Evolutionary conservation across 2,113 vertebrate species (phyloP), one percentile per base, ranked within the genome.

Genomic region (Aleadryas rufinucha): DNA sequence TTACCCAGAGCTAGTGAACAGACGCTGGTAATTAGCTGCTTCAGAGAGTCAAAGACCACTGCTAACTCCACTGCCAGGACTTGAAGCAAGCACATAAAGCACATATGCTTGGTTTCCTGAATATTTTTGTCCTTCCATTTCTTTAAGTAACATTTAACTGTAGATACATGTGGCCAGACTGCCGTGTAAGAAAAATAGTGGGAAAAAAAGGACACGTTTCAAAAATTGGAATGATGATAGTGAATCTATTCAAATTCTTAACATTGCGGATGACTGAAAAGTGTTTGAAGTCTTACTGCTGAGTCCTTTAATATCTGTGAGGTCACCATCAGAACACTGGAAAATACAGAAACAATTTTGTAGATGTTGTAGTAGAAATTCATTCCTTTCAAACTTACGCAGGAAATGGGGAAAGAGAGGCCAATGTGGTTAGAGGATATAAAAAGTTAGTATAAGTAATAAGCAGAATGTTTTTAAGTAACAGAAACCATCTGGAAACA

Each of bases 1-100:
- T 7, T 60, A 47, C 0, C 0, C 0, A 0, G 56, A 44, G 15
- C 22, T 47, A 24, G 17, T 31, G 50, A 77, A 31, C 10, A 74
- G 49, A 45, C 11, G 20, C 24, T 47, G 13, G 12, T 23, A 79
- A 82, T 44, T 27, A 60, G 26, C 18, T 80, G 37, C 11, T 30
- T 16, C 6, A 44, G 41, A 42, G 14, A 27, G 15, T 28, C 15
- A 52, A 33, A 70, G 30, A 76, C 30, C 61, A 37, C 19, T 28
- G 26, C 10, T 61, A 53, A 35, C 28, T 57, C 30, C 42, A 41
- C 24, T 74, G 22, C 35, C 2, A 2, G n/a, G 24, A 72, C 49
- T 52, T 4, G 13, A 10, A 49, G 31, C 13, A 88, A 79, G 19
- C n/a, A 52, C 21, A 20, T 33, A 66, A 59, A 4, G 3, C 26